A percentile compares a stretch with the other conserved stretches of the same genome.
These are phyloP conservation scores for Scomber colias DNA, from an alignment of 2,113 vertebrate species.

Conservation along the genomic window DNA sequence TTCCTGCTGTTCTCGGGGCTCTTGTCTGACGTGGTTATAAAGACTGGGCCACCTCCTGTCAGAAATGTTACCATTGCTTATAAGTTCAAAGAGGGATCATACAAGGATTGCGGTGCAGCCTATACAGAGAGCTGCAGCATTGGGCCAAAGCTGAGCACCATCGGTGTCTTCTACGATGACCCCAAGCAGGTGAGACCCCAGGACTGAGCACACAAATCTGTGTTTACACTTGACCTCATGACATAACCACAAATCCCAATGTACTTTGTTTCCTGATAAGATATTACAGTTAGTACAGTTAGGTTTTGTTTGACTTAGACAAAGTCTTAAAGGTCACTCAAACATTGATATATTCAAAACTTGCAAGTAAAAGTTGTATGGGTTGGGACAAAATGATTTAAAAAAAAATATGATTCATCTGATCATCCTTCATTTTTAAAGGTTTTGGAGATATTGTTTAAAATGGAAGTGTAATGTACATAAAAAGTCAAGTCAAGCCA, in stretches of 20 bases:
- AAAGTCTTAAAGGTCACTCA: conserved; percentile 21
- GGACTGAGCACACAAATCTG: conserved; percentile 70
- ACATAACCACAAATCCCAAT: conserved; percentile 11
- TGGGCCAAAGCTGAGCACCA: conserved; percentile 88
- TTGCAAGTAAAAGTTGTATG: neutral
- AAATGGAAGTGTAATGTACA: neutral
- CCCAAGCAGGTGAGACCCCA: conserved; percentile 91
- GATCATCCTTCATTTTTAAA: neutral
- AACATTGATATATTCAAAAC: neutral
- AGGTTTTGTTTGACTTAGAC: conserved; percentile 37
- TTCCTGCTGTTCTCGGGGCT: conserved; percentile 92
- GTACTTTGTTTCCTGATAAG: conserved; percentile 58
- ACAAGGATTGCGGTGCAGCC: conserved; percentile 88
- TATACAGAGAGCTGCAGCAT: conserved; percentile 95
- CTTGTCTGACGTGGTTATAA: conserved; percentile 88
- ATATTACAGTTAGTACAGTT: conserved; percentile 8
- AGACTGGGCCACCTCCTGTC: conserved; percentile 92
- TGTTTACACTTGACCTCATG: conserved; percentile 32
- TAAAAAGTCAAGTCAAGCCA: neutral
- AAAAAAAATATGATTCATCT: too few species aligned
- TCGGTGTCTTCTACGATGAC: conserved; percentile 94
- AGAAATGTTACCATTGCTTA: conserved; percentile 91
- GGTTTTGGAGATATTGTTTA: neutral
- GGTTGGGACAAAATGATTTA: neutral
- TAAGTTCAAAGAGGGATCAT: conserved; percentile 92